Base-by-base conservation (phyloP, 2,888 invertebrate genomes). In the Eubasilissa splendida region DNA sequence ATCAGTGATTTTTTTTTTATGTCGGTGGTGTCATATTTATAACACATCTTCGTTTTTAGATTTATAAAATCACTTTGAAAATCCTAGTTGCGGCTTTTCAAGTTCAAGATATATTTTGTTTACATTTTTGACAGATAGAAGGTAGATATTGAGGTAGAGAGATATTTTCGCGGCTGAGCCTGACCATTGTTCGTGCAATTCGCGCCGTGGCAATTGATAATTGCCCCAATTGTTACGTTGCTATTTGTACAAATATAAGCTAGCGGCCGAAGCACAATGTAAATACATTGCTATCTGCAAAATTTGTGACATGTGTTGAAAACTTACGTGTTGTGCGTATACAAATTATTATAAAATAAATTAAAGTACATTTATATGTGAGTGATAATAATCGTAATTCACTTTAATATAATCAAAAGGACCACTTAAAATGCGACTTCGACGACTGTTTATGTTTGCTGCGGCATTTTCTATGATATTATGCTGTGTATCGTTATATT, bases 401-500 rank as follows among this genome's bases (percentile, higher is more conserved):
- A 11, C 53, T 2, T 5, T 53, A 5, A 31, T 70, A 70, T 22
- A 70, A 31, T 65, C 12, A n/a, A 54, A 56, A 56, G 5, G 56
- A 74, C 9, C 12, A 8, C 33, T 71, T 31, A 90, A 83, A 75
- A 92, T 93, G 92, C 89, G 92, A 86, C 88, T 92, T 82, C 88
- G 92, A 86, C 88, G 90, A 85, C 86, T 92, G 68, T 90, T 92
- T 31, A 91, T 92, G 22, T 87, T 93, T 82, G 91, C 93, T 85
- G 93, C 93, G 87, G 90, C 92, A 70, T 90, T 92, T 71, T 89
- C 92, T 84, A 89, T 93, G 75, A 87, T 93, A 82, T 91, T 91
- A 50, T 92, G 92, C 85, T 90, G 93, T 84, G 90, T 93, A 85
- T 91, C 93, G 85, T 88, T 93, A 82, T 94, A 94, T 87, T 89